A percentile compares a stretch with the other conserved stretches of the same genome.
phyloP scores from a whole-genome alignment of 2,113 vertebrate genomes.

The Lanius collurio region DNA sequence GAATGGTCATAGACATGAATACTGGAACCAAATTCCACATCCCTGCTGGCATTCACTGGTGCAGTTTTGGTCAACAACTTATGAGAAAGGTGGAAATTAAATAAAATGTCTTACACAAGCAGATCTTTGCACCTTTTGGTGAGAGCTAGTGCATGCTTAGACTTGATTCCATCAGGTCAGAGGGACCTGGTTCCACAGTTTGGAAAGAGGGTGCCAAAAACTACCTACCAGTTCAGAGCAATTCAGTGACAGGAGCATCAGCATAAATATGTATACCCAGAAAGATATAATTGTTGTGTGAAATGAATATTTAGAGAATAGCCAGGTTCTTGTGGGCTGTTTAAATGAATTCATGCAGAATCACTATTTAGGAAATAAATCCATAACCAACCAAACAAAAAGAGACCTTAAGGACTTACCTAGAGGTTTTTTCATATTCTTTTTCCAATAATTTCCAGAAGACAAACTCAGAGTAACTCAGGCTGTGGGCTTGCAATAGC shows the following conservation, averaged over 20 bases:
- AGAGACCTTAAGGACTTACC: background rate
- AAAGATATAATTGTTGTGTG: background rate
- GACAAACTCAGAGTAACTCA: background rate
- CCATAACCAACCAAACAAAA: rapidly evolving
- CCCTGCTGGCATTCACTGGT: background rate
- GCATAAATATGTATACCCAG: background rate
- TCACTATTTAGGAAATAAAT: background rate
- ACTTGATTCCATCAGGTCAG: background rate
- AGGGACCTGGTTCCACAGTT: background rate
- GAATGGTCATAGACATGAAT: background rate
- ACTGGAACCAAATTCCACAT: background rate
- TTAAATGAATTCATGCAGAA: background rate
- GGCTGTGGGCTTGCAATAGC: background rate
- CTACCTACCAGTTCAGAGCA: background rate
- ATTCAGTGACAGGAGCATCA: background rate
- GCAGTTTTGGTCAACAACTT: background rate
- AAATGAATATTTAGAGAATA: background rate
- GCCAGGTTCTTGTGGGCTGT: background rate
- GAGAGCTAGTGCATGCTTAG: background rate
- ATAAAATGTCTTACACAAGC: background rate
- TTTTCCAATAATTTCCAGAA: background rate
- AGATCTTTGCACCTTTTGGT: background rate
- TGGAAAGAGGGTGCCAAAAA: background rate
- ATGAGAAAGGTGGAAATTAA: background rate
- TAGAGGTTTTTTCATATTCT: background rate